These are phyloP conservation scores for Pseudeuparius sepicola DNA, from an alignment of 2,888 invertebrate genomes.

Conservation along the genomic window DNA sequence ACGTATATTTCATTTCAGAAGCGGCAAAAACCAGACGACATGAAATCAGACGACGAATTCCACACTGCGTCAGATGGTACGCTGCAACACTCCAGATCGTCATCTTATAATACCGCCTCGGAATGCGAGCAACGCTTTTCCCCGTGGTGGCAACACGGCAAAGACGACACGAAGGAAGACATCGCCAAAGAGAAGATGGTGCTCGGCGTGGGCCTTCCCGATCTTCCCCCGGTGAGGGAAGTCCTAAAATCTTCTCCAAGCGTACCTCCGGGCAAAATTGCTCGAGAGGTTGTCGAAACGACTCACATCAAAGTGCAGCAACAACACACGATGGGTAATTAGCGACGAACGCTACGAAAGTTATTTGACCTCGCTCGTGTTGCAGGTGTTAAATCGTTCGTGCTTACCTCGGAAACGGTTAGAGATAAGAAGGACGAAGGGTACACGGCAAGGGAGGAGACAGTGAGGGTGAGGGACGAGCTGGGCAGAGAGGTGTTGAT, in stretches of 20 bases:
- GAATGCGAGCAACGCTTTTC: constrained; percentile 48
- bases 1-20: too few relatives aligned
- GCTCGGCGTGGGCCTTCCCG: constrained; percentile 37
- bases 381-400: constrained; percentile 46
- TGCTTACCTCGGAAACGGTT: constrained; percentile 43
- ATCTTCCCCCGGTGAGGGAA: constrained; percentile 33
- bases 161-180: constrained; percentile 34
- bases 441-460: constrained; percentile 22
- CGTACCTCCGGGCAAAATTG: constrained; percentile 41
- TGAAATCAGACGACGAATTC: constrained; percentile 51
- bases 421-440: constrained; percentile 33
- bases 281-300: constrained; percentile 43
- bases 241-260: constrained; percentile 38
- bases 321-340: constrained; percentile 37
- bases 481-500: constrained; percentile 19
- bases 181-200: constrained; percentile 39
- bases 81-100: constrained; percentile 54
- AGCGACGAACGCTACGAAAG: too few relatives aligned
- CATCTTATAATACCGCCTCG: constrained; percentile 59
- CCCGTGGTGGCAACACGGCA: constrained; percentile 49
- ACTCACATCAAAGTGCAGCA: constrained; percentile 44
- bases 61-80: constrained; percentile 60
- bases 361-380: too few relatives aligned
- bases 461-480: constrained; percentile 17
- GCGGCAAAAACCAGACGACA: constrained; percentile 43